Conservation (phyloP, 2,797 vertebrate genomes). For the Manis crassicaudata region DNA sequence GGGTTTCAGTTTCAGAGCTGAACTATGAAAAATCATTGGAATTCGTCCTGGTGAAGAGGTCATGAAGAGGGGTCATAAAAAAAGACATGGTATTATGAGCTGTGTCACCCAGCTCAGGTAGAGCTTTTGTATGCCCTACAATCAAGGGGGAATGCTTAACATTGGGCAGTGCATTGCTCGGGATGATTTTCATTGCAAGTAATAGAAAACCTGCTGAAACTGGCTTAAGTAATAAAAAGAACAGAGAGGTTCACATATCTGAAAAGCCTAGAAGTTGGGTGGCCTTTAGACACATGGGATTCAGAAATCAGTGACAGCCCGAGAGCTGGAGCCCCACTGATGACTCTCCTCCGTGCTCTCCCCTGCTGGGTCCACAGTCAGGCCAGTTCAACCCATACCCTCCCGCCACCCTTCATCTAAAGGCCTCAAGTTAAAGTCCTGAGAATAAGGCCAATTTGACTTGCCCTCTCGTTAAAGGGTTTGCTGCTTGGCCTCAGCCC, state of each 20-base stretch:
- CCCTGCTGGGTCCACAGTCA: neutral
- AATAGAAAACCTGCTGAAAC: neutral
- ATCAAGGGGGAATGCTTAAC: neutral
- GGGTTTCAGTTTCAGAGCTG: conserved; percentile 20
- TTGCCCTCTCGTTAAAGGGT: neutral
- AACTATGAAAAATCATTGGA: conserved; percentile 46
- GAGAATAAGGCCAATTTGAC: neutral
- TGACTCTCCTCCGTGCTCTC: neutral
- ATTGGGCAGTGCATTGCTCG: neutral
- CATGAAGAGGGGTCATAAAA: conserved; percentile 8
- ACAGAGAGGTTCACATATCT: neutral
- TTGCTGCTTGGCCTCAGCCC: neutral
- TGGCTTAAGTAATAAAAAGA: neutral
- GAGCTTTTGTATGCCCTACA: neutral
- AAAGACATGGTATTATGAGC: neutral
- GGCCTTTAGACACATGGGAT: neutral
- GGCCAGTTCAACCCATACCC: neutral
- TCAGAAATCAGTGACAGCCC: neutral
- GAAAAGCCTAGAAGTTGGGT: neutral
- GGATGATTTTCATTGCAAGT: neutral
- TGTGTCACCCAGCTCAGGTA: neutral
- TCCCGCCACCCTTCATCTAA: neutral
- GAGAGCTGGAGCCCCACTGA: neutral
- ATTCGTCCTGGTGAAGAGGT: conserved; percentile 50
- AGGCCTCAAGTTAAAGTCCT: neutral